A percentile compares a stretch with the other conserved stretches of the same genome.
phyloP scores from a whole-genome alignment of 2,888 invertebrate species.

The Euphydryas editha region DNA sequence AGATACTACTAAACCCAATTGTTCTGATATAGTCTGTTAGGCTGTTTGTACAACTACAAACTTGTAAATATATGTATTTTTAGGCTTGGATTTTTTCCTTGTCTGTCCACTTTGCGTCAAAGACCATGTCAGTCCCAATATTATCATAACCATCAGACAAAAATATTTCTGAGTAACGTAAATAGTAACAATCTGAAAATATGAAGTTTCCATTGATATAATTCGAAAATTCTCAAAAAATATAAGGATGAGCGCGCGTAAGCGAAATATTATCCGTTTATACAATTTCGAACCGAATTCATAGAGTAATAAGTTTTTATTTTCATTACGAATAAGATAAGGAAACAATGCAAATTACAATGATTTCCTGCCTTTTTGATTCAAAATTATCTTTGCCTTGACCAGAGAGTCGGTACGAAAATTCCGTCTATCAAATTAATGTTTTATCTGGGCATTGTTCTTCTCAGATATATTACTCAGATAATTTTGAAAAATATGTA shows the following conservation, averaged over 20 bases:
- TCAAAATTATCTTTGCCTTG: constrained; percentile 47
- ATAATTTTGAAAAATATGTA: constrained; percentile 24
- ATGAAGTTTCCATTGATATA: constrained; percentile 1
- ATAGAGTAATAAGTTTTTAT: constrained; percentile 7
- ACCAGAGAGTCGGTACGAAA: constrained; percentile 45
- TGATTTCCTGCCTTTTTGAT: constrained; percentile 46
- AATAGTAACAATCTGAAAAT: background rate
- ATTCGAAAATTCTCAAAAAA: constrained; percentile 20
- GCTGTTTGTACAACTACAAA: too few species aligned
- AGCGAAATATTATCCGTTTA: constrained; percentile 9
- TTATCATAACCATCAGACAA: background rate
- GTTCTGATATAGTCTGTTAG: too few species aligned
- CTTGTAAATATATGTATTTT: too few species aligned
- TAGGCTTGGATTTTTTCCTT: too few species aligned
- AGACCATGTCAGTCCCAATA: too few species aligned
- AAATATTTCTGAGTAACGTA: background rate
- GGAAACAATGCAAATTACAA: constrained; percentile 45
- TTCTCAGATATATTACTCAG: constrained; percentile 43
- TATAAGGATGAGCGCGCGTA: constrained; percentile 25
- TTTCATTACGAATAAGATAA: constrained; percentile 19
- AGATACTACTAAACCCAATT: too few species aligned
- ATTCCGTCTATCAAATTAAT: constrained; percentile 47
- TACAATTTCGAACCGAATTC: constrained; percentile 21
- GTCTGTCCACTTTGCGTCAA: too few species aligned
- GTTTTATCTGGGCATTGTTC: constrained; percentile 47